These are phyloP conservation scores for Anthopleura sola DNA, from an alignment of 64 coral and sea anemone species.

Conservation along the genomic window DNA sequence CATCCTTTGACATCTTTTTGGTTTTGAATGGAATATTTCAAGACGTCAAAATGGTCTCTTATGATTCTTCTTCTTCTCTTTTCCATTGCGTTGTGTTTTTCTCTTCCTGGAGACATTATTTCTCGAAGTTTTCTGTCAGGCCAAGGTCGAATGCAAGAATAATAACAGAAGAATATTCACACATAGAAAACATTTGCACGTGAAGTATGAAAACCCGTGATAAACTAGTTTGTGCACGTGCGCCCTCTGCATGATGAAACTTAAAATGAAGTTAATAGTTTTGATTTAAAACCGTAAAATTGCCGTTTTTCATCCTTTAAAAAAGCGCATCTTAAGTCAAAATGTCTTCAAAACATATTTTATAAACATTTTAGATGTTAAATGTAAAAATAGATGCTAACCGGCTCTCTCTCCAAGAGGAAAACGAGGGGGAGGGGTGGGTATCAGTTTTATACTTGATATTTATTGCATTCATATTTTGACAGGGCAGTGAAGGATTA, in stretches of 20 bases:
- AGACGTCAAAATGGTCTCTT: neutral
- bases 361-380: too few relatives aligned
- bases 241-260: neutral
- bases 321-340: too few relatives aligned
- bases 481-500: conserved; percentile 6
- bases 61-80: neutral
- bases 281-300: too few relatives aligned
- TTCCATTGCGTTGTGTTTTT: neutral
- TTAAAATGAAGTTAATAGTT: too few relatives aligned
- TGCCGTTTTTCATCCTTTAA: too few relatives aligned
- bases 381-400: too few relatives aligned
- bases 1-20: neutral
- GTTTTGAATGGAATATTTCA: conserved; percentile 6
- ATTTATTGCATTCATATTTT: neutral
- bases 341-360: too few relatives aligned
- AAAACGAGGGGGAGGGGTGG: too few relatives aligned
- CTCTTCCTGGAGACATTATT: conserved; percentile 5
- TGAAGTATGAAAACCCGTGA: neutral
- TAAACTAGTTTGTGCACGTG: neutral
- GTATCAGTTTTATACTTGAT: too few relatives aligned
- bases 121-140: neutral
- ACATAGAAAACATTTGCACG: neutral
- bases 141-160: neutral
- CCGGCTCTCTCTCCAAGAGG: too few relatives aligned
- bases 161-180: neutral